Conservation (phyloP, 2,797 vertebrate genomes). For the Takifugu rubripes region DNA sequence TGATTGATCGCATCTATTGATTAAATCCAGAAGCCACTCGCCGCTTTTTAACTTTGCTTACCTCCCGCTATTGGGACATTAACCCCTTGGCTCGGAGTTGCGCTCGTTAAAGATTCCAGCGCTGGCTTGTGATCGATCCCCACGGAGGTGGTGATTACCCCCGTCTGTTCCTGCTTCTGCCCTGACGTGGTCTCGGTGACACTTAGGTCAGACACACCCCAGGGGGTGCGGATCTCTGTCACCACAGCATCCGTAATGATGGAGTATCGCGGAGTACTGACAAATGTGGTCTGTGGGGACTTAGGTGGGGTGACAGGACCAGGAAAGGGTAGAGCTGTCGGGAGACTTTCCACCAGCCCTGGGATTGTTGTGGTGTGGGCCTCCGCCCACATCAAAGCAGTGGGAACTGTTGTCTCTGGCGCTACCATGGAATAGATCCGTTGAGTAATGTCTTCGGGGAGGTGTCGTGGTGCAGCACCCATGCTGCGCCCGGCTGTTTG, state of each 20-base stretch:
- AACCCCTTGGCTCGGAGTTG: slow-evolving; percentile 45
- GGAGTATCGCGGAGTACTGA: slow-evolving; percentile 12
- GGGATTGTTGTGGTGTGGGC: slow-evolving; percentile 39
- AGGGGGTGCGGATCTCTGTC: slow-evolving; percentile 14
- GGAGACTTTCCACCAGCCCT: slow-evolving; percentile 27
- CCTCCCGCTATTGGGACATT: slow-evolving; percentile 56
- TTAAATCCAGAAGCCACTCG: slow-evolving; percentile 46
- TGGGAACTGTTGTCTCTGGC: slow-evolving; percentile 52
- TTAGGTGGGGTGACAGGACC: slow-evolving; percentile 2
- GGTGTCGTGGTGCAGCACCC: slow-evolving; percentile 29
- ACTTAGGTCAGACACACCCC: slow-evolving; percentile 9
- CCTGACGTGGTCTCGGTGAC: slow-evolving; percentile 15
- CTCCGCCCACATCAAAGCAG: slow-evolving; percentile 32
- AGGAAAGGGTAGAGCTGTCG: slow-evolving; percentile 18
- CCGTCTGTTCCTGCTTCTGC: slow-evolving; percentile 12
- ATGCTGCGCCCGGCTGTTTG: slow-evolving; percentile 19
- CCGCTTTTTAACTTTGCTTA: slow-evolving; percentile 60
- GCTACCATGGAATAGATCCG: slow-evolving; percentile 33
- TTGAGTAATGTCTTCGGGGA: slow-evolving; percentile 15
- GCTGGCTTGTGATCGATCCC: slow-evolving; percentile 21
- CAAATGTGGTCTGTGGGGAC: slow-evolving; percentile 24
- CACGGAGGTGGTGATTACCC: slow-evolving; percentile 20
- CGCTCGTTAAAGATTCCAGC: slow-evolving; percentile 44
- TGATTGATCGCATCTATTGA: slow-evolving; percentile 60
- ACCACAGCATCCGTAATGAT: slow-evolving; percentile 12